Base-by-base conservation (phyloP, 2,113 vertebrate genomes). In the Neodontobutis hainanensis region DNA sequence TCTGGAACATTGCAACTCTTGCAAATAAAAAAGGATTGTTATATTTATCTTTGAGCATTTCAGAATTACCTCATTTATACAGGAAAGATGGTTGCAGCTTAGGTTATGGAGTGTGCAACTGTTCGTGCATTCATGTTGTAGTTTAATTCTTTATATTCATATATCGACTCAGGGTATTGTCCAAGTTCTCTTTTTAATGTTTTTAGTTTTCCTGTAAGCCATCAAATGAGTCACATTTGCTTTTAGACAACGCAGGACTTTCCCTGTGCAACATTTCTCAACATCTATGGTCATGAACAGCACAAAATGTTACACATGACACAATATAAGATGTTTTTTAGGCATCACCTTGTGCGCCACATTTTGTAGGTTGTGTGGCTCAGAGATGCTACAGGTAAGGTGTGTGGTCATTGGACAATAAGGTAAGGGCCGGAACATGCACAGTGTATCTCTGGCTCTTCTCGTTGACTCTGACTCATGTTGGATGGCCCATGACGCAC, bases 381-480 rank as follows among this genome's bases (percentile, higher is more conserved):
- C 49, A 71, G 5, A 0, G 6, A 44, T 8, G 14, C 55, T 57
- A 6, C 45, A 43, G 40, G 66, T 71, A 61, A 48, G 58, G 64
- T 75, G 70, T 46, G 45, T 64, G 72, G 78, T 85, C 62, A 74
- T 70, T 19, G 51, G 73, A 49, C 64, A 61, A 16, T 51, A 15
- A 63, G 85, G 62, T 79, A 46, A n/a, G 38, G 49, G 77, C 82
- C 83, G 72, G 62, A 78, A 44, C 61, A 73, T 85, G 74, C 52
- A 65, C 51, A 3, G 27, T 55, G 35, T 50, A 48, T 70, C 38
- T 75, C 65, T 88, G 68, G 64, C 78, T n/a, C 73, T 79, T 63
- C 74, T 75, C 59, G 68, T 57, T 73, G 68, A 67, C 68, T 55
- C 59, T 91, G 89, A 92, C 86, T 92, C 91, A 92, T 82, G 77